Evolutionary conservation across 2,797 vertebrate genomes (phyloP).

Genomic region (Odontamblyopus rebecca): DNA sequence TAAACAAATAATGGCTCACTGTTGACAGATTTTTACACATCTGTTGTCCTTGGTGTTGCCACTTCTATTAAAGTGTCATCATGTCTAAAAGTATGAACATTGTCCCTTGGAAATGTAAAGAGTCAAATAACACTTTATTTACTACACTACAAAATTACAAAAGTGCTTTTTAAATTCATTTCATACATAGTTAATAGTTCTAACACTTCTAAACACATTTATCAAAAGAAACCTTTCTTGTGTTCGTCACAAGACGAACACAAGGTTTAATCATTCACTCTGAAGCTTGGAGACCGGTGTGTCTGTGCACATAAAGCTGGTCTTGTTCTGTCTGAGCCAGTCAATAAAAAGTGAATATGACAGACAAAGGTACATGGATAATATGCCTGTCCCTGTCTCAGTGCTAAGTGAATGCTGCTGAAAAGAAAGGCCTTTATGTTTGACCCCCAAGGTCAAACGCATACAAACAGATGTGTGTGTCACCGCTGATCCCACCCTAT

Average conservation of each 20-base stretch:
- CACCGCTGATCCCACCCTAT: conserved; percentile 17
- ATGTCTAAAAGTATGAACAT: background rate
- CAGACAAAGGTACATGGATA: conserved; percentile 53
- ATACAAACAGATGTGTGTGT: conserved; percentile 11
- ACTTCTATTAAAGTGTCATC: conserved; percentile 1
- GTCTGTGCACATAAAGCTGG: conserved; percentile 56
- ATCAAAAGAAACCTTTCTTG: background rate
- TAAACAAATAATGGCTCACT: conserved; percentile 25
- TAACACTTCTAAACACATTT: background rate
- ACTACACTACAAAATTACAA: background rate
- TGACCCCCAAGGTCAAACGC: conserved; percentile 64
- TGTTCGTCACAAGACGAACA: too few relatives aligned
- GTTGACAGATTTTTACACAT: conserved; percentile 9
- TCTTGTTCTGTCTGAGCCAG: conserved; percentile 57
- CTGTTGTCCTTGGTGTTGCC: background rate
- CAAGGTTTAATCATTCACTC: conserved; percentile 31
- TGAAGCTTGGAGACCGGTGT: conserved; percentile 30
- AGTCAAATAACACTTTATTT: background rate
- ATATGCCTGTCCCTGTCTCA: conserved; percentile 51
- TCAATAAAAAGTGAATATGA: conserved; percentile 57
- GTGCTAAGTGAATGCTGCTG: conserved; percentile 71
- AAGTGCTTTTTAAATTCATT: background rate
- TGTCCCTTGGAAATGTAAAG: background rate
- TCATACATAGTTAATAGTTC: too few relatives aligned
- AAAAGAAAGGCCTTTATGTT: conserved; percentile 68